phyloP scores from a whole-genome alignment of 2,888 invertebrate species.

The Dryobotodes eremita region DNA sequence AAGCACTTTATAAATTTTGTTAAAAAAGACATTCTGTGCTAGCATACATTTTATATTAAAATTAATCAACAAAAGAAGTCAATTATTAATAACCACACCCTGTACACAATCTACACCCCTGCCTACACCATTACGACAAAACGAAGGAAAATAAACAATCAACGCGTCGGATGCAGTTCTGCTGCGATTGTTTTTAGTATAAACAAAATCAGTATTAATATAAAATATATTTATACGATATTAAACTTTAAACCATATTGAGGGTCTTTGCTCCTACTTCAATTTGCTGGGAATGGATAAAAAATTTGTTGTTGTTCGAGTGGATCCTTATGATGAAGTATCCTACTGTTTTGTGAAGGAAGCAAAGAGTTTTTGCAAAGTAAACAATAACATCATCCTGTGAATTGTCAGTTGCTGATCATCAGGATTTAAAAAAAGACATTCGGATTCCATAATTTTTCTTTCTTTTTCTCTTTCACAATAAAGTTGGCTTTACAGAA shows the following conservation, averaged over 20 bases:
- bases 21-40: neutral
- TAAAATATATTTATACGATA: slow-evolving; percentile 40
- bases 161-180: slow-evolving; percentile 84
- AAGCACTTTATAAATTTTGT: neutral
- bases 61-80: neutral
- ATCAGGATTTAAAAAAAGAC: neutral
- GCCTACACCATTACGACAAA: slow-evolving; percentile 80
- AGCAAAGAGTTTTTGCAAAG: slow-evolving; percentile 12
- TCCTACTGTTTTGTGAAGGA: slow-evolving; percentile 20
- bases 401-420: neutral
- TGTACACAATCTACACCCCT: slow-evolving; percentile 75
- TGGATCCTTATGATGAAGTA: slow-evolving; percentile 4
- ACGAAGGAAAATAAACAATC: slow-evolving; percentile 86
- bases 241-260: slow-evolving; percentile 14
- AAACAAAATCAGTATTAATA: slow-evolving; percentile 85
- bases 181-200: slow-evolving; percentile 82
- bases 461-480: too few species aligned
- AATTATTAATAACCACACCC: slow-evolving; percentile 60
- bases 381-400: slow-evolving; percentile 21
- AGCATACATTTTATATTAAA: neutral
- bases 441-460: too few species aligned
- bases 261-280: slow-evolving; percentile 9
- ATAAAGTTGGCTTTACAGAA: neutral
- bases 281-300: slow-evolving; percentile 16
- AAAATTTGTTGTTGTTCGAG: slow-evolving; percentile 18